Percentiles rank a stretch among this genome's conserved stretches.
These are phyloP conservation scores for Palythoa grandiflora DNA, from an alignment of 92 coral and sea anemone species.

Conservation along the genomic window DNA sequence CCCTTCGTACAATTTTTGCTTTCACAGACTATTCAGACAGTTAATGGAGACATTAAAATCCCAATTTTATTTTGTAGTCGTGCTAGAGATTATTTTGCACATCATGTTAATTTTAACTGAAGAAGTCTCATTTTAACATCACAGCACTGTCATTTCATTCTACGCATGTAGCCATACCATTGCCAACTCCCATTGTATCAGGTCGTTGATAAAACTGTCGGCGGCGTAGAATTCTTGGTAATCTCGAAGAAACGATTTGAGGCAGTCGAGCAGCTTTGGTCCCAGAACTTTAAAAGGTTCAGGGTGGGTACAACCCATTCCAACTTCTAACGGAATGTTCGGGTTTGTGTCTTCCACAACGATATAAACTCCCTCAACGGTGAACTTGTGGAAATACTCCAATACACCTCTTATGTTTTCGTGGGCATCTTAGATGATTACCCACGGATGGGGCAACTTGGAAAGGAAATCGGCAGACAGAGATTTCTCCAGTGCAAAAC, in stretches of 20 bases:
- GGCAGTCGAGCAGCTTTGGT: slow-evolving; percentile 28
- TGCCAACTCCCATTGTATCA: slow-evolving; percentile 23
- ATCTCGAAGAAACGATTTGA: slow-evolving; percentile 37
- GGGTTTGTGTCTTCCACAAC: slow-evolving; percentile 57
- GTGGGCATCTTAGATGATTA: slow-evolving; percentile 55
- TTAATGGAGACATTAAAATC: no score
- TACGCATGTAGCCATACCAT: slow-evolving; percentile 52
- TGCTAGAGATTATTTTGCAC: no score
- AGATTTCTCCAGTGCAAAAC: no score
- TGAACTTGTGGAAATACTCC: slow-evolving; percentile 8
- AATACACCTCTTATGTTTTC: slow-evolving; percentile 47
- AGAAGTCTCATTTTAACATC: no score
- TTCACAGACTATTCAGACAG: no score
- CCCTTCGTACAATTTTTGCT: no score
- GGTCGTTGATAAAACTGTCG: slow-evolving; percentile 47
- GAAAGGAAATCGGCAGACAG: no score
- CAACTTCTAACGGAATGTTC: background rate
- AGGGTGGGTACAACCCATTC: slow-evolving; percentile 19
- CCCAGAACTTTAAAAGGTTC: slow-evolving; percentile 14
- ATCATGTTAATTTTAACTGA: no score
- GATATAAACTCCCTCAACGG: slow-evolving; percentile 44
- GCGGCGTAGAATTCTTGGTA: slow-evolving; percentile 54
- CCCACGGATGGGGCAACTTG: slow-evolving; percentile 50
- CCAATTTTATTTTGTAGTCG: no score
- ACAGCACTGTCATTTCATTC: slow-evolving; percentile 41